A percentile compares a stretch with the other conserved stretches of the same genome.
These are phyloP conservation scores for Galemys pyrenaicus DNA, from an alignment of 2,113 vertebrate species.

Conservation along the genomic window DNA sequence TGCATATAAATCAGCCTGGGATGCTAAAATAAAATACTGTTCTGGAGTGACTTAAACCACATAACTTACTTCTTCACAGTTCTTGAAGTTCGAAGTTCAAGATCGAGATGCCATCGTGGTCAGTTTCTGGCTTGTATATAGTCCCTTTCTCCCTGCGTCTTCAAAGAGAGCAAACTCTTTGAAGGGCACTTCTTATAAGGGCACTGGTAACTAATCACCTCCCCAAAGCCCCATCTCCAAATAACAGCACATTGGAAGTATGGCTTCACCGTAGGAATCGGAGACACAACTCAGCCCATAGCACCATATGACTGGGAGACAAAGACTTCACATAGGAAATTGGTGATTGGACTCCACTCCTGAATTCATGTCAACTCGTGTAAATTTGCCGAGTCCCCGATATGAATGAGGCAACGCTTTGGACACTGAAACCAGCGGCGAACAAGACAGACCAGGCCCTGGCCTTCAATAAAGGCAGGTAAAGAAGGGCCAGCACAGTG, in stretches of 20 bases:
- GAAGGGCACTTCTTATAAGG: background rate
- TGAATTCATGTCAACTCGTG: background rate
- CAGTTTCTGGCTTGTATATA: background rate
- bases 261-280: background rate
- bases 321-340: accelerated
- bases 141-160: background rate
- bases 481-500: background rate
- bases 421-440: background rate
- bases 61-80: background rate
- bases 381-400: accelerated
- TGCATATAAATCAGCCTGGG: accelerated
- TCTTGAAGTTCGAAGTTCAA: background rate
- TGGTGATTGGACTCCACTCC: background rate
- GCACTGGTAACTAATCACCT: too few species aligned
- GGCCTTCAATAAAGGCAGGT: background rate
- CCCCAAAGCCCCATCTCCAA: background rate
- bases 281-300: too few species aligned
- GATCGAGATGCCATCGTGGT: too few species aligned
- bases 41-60: background rate
- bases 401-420: background rate
- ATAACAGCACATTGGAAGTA: accelerated
- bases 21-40: background rate
- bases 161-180: background rate
- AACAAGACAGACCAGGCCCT: background rate
- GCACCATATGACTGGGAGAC: background rate